Evolutionary conservation across 2,797 vertebrate genomes (phyloP).

Genomic region (Oreochromis grahami): DNA sequence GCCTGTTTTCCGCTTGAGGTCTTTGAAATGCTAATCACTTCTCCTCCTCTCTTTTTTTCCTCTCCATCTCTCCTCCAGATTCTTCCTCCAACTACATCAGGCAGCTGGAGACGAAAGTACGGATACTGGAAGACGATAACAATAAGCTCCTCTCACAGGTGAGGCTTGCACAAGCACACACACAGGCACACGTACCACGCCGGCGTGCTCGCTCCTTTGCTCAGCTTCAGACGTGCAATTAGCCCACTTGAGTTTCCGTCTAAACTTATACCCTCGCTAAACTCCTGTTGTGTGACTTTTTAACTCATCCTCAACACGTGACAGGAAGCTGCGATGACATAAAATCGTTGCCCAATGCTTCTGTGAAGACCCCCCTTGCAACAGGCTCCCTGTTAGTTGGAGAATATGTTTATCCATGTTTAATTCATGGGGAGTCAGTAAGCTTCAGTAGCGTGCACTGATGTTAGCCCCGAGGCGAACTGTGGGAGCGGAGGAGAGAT

Average conservation of each 20-base stretch:
- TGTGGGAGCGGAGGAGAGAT: slow-evolving; percentile 30
- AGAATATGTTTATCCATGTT: slow-evolving; percentile 62
- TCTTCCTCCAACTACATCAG: slow-evolving; percentile 89
- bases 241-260: neutral
- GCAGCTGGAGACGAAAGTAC: slow-evolving; percentile 93
- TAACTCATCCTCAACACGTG: neutral
- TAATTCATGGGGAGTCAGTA: slow-evolving; percentile 65
- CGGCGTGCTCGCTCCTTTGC: neutral
- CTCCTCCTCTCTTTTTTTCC: slow-evolving; percentile 26
- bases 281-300: neutral
- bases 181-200: neutral
- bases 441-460: slow-evolving; percentile 33
- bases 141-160: slow-evolving; percentile 90
- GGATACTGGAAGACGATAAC: slow-evolving; percentile 89
- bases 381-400: slow-evolving; percentile 28
- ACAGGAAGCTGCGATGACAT: slow-evolving; percentile 12
- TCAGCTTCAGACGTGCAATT: neutral
- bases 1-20: slow-evolving; percentile 7
- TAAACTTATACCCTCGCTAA: neutral
- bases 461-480: slow-evolving; percentile 50
- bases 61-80: slow-evolving; percentile 74
- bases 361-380: slow-evolving; percentile 6
- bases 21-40: slow-evolving; percentile 68
- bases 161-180: slow-evolving; percentile 12
- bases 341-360: slow-evolving; percentile 6